Base-by-base conservation (phyloP, 2,888 invertebrate species). In the Leptarthrus brevirostris region DNA sequence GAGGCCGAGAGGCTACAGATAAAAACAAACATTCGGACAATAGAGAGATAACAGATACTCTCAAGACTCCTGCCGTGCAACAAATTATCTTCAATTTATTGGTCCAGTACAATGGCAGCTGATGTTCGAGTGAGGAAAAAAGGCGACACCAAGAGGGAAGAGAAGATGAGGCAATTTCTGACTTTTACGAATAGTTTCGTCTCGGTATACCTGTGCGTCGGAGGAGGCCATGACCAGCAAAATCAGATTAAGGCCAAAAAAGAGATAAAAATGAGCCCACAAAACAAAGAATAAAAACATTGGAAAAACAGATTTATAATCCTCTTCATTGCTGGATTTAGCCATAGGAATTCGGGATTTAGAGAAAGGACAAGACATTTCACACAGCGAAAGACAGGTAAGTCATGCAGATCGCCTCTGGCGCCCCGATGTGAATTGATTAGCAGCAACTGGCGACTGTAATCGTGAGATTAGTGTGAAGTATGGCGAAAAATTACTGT, bases 31-130 rank as follows among this genome's bases (percentile, higher is more conserved):
- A 72, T 61, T 58, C 56, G 58, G 49, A 72, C 77, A 79, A 78
- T 79, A 76, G 77, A 72, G 75, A 78, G 78, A 79, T 78, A 79
- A 78, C 77, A 78, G 77, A 78, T 76, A 76, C 44, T 74, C 74
- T 71, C 56, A 56, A 71, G 74, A 75, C 77, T 73, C 79, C 77
- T 76, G 77, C 74, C 64, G 78, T 74, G 79, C 79, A 78, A 78
- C 79, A 79, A 79, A 79, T 79, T 79, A 79, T 78, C 78, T 78
- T 77, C 77, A 79, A 79, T 79, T 79, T 79, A 79, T 77, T 78
- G 77, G 74, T 26, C 75, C 76, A 70, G 56, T 70, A 58, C 72
- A 74, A 61, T 64, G 71, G 73, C 71, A 74, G 71, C 47, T 74
- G 56, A 58, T 47, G 72, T 58, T 40, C 44, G 47, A 40, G 53